Percentiles rank a stretch among this genome's conserved stretches.
Conservation (phyloP, 2,888 invertebrate genomes). For the Leucophora obtusa region DNA sequence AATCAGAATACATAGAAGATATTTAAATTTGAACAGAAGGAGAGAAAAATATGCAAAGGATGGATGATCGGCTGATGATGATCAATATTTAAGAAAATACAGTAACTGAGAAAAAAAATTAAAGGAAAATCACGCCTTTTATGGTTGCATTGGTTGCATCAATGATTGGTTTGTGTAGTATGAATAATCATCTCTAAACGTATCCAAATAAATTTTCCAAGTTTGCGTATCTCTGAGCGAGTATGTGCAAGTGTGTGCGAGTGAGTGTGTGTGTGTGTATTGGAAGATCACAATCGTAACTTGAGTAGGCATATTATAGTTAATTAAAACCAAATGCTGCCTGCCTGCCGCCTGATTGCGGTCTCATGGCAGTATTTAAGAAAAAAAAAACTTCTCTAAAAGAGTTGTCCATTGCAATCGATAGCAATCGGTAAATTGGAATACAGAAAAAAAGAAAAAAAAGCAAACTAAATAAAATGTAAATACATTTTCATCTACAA, state of each 20-base stretch:
- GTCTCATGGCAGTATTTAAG: constrained; percentile 20
- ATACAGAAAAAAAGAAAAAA: constrained; percentile 19
- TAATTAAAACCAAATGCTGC: constrained; percentile 67
- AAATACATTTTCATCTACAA: constrained; percentile 26
- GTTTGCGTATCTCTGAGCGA: constrained; percentile 8
- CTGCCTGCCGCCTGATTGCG: constrained; percentile 57
- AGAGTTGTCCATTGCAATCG: constrained; percentile 60
- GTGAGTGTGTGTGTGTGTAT: constrained; percentile 12
- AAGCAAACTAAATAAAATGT: constrained; percentile 35
- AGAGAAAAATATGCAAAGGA: constrained; percentile 28
- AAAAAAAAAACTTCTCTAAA: constrained; percentile 37
- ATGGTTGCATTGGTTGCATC: constrained; percentile 64
- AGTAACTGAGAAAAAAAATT: constrained; percentile 22
- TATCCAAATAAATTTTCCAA: constrained; percentile 7
- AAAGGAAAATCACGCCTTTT: constrained; percentile 65
- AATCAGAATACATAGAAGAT: not conserved
- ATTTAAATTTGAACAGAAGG: constrained; percentile 23
- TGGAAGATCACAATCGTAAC: constrained; percentile 67
- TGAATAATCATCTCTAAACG: constrained; percentile 10
- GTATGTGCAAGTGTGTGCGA: not conserved
- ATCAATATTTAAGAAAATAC: constrained; percentile 56
- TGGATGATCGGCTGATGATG: constrained; percentile 60
- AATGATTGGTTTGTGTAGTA: constrained; percentile 52
- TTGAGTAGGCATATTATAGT: constrained; percentile 68
- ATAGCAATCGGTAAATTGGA: constrained; percentile 58